Percentiles rank a stretch among this genome's conserved stretches.
These are phyloP conservation scores for Dicaeum eximium DNA, from an alignment of 2,113 vertebrate genomes.

Conservation along the genomic window DNA sequence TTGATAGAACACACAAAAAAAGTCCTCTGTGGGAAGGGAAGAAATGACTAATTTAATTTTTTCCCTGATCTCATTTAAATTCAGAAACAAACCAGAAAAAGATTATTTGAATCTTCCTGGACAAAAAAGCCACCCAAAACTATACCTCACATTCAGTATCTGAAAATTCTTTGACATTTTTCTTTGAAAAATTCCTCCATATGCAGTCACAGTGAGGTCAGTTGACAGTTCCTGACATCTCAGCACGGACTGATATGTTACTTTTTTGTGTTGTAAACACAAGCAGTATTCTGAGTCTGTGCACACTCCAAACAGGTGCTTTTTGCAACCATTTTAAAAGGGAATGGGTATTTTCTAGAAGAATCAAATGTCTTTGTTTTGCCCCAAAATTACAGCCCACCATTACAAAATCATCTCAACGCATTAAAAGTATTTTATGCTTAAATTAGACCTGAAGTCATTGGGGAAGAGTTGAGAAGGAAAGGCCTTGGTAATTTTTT, in stretches of 20 bases:
- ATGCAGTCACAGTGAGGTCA: not conserved
- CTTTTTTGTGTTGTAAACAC: not conserved
- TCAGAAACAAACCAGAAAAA: not conserved
- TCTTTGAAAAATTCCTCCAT: not conserved
- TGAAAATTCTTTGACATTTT: not conserved
- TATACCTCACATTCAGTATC: not conserved
- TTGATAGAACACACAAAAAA: not conserved
- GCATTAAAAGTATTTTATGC: not conserved
- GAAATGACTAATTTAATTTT: not conserved
- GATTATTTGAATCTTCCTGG: not conserved
- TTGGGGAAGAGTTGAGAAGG: not conserved
- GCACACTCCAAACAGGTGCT: not conserved
- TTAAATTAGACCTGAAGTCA: not conserved
- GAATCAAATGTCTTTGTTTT: not conserved
- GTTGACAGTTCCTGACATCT: not conserved
- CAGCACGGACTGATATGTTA: not conserved
- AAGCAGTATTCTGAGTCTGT: not conserved
- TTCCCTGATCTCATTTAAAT: not conserved
- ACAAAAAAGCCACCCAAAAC: not conserved
- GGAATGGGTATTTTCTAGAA: not conserved
- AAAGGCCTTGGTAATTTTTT: not conserved
- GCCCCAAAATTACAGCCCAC: not conserved
- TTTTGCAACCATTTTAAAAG: not conserved
- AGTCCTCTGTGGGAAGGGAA: not conserved
- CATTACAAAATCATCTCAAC: not conserved